phyloP scores from a whole-genome alignment of 2,888 invertebrate species.

The Acanthacorydalis orientalis region DNA sequence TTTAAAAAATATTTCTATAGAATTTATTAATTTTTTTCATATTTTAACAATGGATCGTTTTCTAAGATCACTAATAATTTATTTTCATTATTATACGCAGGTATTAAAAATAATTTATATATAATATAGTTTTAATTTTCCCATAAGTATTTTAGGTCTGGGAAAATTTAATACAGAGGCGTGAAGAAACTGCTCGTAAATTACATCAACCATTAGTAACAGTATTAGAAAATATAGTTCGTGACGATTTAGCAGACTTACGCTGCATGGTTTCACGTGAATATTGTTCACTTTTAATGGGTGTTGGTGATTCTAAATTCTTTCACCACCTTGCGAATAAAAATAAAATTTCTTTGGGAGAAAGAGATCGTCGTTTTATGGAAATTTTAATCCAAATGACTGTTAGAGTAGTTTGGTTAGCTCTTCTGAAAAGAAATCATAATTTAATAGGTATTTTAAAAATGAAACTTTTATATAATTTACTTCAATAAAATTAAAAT shows the following conservation, averaged over 20 bases:
- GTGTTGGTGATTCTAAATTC: constrained; percentile 31
- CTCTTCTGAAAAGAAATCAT: constrained; percentile 37
- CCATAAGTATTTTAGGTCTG: constrained; percentile 22
- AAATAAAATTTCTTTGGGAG: constrained; percentile 37
- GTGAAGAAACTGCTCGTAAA: constrained; percentile 32
- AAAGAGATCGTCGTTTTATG: constrained; percentile 41
- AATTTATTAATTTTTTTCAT: constrained; percentile 42
- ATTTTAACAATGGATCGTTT: constrained; percentile 40
- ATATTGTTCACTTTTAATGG: constrained; percentile 39
- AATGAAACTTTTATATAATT: no score
- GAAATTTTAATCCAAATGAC: constrained; percentile 40
- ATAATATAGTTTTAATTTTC: neutral
- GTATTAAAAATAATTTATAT: constrained; percentile 18
- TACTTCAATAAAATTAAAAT: constrained; percentile 2
- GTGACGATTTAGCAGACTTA: constrained; percentile 38
- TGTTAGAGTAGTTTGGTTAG: constrained; percentile 45
- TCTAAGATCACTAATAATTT: constrained; percentile 42
- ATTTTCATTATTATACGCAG: constrained; percentile 43
- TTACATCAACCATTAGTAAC: constrained; percentile 34
- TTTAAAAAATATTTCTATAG: constrained; percentile 31
- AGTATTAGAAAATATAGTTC: constrained; percentile 28
- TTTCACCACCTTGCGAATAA: constrained; percentile 44
- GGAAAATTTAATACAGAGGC: constrained; percentile 34
- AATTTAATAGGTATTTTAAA: constrained; percentile 44
- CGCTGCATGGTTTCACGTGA: constrained; percentile 37